Conservation (phyloP, 2,797 vertebrate species). For the Manis crassicaudata region DNA sequence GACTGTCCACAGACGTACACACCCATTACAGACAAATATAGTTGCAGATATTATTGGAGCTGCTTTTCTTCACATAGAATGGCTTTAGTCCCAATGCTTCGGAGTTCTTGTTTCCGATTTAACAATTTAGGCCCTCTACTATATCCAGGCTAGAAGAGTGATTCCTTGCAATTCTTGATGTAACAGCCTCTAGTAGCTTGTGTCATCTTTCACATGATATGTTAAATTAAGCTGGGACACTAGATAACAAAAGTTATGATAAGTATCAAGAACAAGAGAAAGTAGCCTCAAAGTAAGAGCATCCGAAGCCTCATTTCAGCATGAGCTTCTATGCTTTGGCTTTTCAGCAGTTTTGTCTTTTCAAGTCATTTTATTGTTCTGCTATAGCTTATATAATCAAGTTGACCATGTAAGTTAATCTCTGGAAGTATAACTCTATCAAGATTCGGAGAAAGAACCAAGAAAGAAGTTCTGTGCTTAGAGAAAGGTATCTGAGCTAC, state of each 20-base stretch:
- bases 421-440: background rate
- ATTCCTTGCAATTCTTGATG: background rate
- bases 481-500: background rate
- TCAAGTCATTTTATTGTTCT: background rate
- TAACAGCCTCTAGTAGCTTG: background rate
- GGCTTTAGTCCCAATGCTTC: background rate
- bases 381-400: background rate
- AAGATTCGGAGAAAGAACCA: background rate
- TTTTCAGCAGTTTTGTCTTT: background rate
- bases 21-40: background rate
- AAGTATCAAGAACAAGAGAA: background rate
- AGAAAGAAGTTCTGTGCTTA: background rate
- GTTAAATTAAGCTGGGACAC: background rate
- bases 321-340: background rate
- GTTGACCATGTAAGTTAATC: background rate
- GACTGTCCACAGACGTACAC: background rate
- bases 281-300: background rate
- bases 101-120: background rate
- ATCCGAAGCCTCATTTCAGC: background rate
- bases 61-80: constrained; percentile 15
- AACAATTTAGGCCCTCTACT: background rate
- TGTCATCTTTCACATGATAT: background rate
- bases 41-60: background rate
- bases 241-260: background rate
- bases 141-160: background rate